These are phyloP conservation scores for Hyperoodon ampullatus DNA, from an alignment of 2,113 vertebrate species.

Conservation along the genomic window DNA sequence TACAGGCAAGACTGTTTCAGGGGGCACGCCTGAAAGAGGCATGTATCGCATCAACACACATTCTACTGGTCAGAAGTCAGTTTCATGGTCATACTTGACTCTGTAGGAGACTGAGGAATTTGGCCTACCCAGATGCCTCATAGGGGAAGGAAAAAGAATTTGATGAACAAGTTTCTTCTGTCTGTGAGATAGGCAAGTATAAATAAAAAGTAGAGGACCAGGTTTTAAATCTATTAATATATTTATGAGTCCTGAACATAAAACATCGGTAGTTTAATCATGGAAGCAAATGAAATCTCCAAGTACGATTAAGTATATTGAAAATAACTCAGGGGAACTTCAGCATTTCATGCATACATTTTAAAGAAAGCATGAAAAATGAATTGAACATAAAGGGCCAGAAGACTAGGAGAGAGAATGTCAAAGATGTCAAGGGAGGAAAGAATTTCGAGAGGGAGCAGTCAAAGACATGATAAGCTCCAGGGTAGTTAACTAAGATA, in stretches of 20 bases:
- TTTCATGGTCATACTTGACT: neutral
- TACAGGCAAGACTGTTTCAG: neutral
- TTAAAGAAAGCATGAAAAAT: neutral
- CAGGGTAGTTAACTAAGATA: neutral
- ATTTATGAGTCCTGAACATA: slow-evolving; percentile 6
- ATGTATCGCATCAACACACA: neutral
- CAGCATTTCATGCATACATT: neutral
- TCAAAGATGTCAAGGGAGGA: neutral
- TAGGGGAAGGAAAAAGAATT: neutral
- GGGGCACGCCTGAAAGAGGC: neutral
- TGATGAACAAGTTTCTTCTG: neutral
- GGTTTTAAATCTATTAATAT: neutral
- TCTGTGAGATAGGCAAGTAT: neutral
- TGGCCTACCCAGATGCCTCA: neutral
- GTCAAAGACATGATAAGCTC: neutral
- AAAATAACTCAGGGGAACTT: neutral
- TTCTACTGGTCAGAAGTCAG: neutral
- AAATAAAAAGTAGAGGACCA: neutral
- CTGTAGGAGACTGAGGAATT: neutral
- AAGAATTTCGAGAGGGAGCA: neutral
- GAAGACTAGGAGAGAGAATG: neutral
- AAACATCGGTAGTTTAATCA: neutral
- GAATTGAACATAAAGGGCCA: neutral
- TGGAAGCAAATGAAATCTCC: neutral
- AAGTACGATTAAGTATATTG: neutral